Conservation (phyloP, 2,113 vertebrate genomes). For the Odocoileus hemionus region DNA sequence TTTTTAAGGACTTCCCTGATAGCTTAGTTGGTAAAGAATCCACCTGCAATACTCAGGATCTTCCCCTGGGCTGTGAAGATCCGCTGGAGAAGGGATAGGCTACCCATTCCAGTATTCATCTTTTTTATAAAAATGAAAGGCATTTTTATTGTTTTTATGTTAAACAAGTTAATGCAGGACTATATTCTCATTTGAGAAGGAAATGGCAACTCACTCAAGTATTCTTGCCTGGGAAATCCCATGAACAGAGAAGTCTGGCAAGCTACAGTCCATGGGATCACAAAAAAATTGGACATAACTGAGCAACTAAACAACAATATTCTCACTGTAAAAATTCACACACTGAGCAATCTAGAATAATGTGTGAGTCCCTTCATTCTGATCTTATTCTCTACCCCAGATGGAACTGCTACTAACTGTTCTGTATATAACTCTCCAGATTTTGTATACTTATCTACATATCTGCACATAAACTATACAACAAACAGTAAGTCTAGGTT, state of each 20-base stretch:
- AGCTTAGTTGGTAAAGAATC: not conserved
- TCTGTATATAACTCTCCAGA: not conserved
- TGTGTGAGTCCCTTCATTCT: not conserved
- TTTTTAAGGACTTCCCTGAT: not conserved
- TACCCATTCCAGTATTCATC: not conserved
- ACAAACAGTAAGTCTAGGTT: not conserved
- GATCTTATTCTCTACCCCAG: not conserved
- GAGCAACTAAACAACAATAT: not conserved
- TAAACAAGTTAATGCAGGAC: not conserved
- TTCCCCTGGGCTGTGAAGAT: not conserved
- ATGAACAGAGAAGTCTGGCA: not conserved
- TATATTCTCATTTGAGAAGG: not conserved
- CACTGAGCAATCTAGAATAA: not conserved
- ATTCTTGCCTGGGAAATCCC: not conserved
- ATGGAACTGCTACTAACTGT: not conserved
- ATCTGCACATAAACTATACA: not conserved
- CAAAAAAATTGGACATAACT: not conserved
- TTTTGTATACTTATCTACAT: not conserved
- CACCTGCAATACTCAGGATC: not conserved
- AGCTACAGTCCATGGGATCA: not conserved
- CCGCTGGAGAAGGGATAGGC: not conserved
- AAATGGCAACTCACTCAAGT: not conserved
- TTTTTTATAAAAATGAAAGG: not conserved
- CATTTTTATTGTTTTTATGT: not conserved
- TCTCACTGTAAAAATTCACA: not conserved